These are phyloP conservation scores for Aphelinus certus DNA, from an alignment of 1,140 invertebrate species.

Conservation along the genomic window DNA sequence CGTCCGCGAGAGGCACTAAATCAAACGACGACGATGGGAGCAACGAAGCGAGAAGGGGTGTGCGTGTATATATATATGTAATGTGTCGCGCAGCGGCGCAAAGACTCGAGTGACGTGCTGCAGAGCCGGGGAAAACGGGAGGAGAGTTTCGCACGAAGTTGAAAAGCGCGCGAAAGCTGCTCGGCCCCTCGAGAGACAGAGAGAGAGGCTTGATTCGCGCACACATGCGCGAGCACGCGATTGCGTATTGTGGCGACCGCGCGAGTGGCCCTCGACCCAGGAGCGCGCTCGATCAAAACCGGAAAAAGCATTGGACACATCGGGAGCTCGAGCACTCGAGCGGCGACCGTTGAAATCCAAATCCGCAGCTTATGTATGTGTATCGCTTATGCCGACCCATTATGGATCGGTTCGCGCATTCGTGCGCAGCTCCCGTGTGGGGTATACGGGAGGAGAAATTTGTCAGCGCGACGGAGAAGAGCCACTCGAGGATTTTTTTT, in stretches of 20 bases:
- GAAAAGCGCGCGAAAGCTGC: slow-evolving; percentile 16
- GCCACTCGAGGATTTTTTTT: too few species aligned
- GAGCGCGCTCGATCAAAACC: slow-evolving; percentile 59
- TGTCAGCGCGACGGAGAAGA: too few species aligned
- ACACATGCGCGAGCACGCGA: neutral
- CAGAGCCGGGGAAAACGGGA: neutral
- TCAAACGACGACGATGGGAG: neutral
- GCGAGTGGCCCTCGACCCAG: slow-evolving; percentile 46
- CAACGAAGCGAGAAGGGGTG: neutral
- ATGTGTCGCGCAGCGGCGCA: neutral
- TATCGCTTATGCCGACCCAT: too few species aligned
- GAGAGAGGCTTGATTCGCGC: too few species aligned
- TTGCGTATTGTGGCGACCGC: slow-evolving; percentile 44
- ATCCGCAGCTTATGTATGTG: too few species aligned
- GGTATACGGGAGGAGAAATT: too few species aligned
- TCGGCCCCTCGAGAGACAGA: neutral
- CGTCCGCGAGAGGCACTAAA: too few species aligned
- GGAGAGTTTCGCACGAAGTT: slow-evolving; percentile 21
- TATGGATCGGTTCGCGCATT: too few species aligned
- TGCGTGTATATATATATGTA: neutral
- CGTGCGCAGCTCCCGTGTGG: too few species aligned
- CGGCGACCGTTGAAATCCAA: too few species aligned
- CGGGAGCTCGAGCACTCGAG: slow-evolving; percentile 26
- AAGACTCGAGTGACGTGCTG: too few species aligned
- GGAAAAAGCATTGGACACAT: slow-evolving; percentile 56